phyloP scores from a whole-genome alignment of 2,797 vertebrate species.

The Threskiornis aethiopicus region DNA sequence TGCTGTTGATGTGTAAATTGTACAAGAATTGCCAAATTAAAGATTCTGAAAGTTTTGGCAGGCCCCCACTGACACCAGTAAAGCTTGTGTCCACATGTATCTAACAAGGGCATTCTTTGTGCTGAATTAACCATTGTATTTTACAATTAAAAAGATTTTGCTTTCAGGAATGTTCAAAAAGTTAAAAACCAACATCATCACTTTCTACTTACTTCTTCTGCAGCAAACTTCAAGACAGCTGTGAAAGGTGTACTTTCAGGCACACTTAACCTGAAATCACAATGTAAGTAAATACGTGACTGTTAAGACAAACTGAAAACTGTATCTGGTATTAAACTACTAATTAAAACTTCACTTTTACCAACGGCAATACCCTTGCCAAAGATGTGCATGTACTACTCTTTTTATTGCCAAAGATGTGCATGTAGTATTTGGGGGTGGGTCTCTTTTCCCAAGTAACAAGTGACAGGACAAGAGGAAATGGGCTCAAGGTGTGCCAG shows the following conservation, averaged over 20 bases:
- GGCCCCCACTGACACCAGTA: background rate
- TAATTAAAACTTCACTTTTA: background rate
- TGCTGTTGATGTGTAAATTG: background rate
- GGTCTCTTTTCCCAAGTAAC: too few species aligned
- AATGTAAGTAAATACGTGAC: fast-evolving
- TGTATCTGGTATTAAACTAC: background rate
- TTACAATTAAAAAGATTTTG: background rate
- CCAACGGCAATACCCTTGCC: fast-evolving
- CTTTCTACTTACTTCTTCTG: conserved; percentile 89
- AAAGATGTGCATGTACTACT: background rate
- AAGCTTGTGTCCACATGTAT: background rate
- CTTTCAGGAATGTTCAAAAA: background rate
- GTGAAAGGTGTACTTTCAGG: conserved; percentile 96
- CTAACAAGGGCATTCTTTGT: background rate
- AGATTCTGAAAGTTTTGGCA: background rate
- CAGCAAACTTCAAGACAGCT: conserved; percentile 96
- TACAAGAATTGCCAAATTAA: background rate
- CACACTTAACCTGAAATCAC: conserved; percentile 88
- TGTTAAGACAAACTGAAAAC: background rate
- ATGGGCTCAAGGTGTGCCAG: too few species aligned
- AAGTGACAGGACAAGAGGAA: too few species aligned
- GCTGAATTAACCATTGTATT: background rate
- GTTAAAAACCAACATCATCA: fast-evolving
- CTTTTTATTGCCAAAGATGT: too few species aligned
- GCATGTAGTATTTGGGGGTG: too few species aligned